Evolutionary conservation across 2,888 invertebrate genomes (phyloP).

Genomic region (Portevinia maculata): DNA sequence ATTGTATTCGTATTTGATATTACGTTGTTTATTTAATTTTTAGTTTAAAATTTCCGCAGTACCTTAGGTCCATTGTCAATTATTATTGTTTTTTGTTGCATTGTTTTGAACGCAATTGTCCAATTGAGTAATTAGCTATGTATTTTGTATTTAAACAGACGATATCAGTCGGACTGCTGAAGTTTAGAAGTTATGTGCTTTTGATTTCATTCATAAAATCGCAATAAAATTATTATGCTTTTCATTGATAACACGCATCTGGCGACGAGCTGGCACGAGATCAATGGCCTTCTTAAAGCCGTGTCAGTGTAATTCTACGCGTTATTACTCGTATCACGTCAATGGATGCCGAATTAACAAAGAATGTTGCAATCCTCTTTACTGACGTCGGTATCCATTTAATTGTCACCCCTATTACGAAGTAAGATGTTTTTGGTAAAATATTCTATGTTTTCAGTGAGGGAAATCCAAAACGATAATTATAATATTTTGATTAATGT

Average conservation of each 20-base stretch:
- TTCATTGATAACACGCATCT: slow-evolving; percentile 51
- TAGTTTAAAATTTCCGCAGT: slow-evolving; percentile 1
- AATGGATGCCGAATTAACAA: not conserved
- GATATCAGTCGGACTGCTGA: not conserved
- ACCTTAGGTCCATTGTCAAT: too few relatives aligned
- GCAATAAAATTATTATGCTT: slow-evolving; percentile 49
- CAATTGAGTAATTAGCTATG: slow-evolving; percentile 1
- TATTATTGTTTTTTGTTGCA: slow-evolving; percentile 45
- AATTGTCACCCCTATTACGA: not conserved
- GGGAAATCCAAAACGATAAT: slow-evolving; percentile 6
- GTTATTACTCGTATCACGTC: not conserved
- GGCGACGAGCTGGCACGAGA: slow-evolving; percentile 23
- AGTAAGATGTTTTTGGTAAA: slow-evolving; percentile 12
- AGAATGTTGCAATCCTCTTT: slow-evolving; percentile 16
- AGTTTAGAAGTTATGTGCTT: slow-evolving; percentile 42
- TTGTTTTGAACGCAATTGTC: not conserved
- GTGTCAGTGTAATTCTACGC: slow-evolving; percentile 30
- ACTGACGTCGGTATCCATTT: not conserved
- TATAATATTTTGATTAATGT: too few relatives aligned
- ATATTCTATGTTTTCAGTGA: slow-evolving; percentile 4
- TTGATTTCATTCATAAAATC: slow-evolving; percentile 53
- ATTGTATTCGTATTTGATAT: not conserved
- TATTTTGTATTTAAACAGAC: slow-evolving; percentile 11
- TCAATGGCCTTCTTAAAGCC: slow-evolving; percentile 44
- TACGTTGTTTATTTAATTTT: slow-evolving; percentile 9